These are phyloP conservation scores for Panthera leo DNA, from an alignment of 2,113 vertebrate genomes.

Conservation along the genomic window DNA sequence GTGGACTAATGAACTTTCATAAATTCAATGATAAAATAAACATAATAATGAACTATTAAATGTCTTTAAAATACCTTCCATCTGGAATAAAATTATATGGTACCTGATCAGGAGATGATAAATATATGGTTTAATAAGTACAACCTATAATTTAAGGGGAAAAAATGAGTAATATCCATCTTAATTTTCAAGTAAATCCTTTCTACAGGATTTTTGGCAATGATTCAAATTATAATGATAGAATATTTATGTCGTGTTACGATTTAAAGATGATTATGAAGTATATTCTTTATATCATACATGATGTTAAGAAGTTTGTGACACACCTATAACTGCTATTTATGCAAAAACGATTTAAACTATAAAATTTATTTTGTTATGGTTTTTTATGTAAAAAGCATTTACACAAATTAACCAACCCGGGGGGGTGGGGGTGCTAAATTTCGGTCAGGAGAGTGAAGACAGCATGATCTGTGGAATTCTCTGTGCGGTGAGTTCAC, in stretches of 20 bases:
- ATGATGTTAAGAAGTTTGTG: neutral
- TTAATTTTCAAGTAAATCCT: constrained; percentile 6
- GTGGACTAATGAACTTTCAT: neutral
- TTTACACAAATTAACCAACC: neutral
- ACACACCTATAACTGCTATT: neutral
- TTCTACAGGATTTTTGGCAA: neutral
- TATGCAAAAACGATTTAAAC: neutral
- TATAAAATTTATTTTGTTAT: neutral
- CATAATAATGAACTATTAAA: neutral
- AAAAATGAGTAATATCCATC: neutral
- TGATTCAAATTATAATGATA: neutral
- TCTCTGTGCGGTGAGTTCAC: neutral
- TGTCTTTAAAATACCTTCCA: neutral
- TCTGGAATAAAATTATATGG: neutral
- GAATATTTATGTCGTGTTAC: neutral
- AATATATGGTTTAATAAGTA: neutral
- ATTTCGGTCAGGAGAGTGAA: neutral
- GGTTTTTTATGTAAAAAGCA: neutral
- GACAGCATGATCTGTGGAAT: neutral
- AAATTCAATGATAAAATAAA: neutral
- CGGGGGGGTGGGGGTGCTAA: neutral
- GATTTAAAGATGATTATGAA: neutral
- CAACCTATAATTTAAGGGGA: neutral
- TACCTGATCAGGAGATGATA: neutral
- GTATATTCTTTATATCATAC: neutral